A percentile compares a stretch with the other conserved stretches of the same genome.
These are phyloP conservation scores for Amphipyra tragopoginis DNA, from an alignment of 2,888 invertebrate species.

Conservation along the genomic window DNA sequence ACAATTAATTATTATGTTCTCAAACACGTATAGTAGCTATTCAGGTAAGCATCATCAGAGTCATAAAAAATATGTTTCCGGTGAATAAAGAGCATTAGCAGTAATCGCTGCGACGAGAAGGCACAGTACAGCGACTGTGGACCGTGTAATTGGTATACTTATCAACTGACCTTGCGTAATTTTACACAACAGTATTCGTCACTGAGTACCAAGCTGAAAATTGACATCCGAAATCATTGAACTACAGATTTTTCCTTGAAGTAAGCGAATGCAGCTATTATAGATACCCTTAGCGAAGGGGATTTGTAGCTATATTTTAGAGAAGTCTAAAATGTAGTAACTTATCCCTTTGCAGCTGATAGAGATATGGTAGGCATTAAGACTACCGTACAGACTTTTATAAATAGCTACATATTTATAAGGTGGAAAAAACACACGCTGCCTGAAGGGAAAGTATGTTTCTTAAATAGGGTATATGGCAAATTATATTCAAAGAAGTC, in stretches of 20 bases:
- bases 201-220: slow-evolving; percentile 32
- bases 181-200: slow-evolving; percentile 34
- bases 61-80: slow-evolving; percentile 64
- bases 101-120: slow-evolving; percentile 51
- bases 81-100: slow-evolving; percentile 62
- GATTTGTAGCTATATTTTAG: too few species aligned
- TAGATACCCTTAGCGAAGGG: too few species aligned
- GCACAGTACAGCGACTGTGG: slow-evolving; percentile 63
- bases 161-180: slow-evolving; percentile 62
- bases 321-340: too few species aligned
- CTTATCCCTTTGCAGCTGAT: too few species aligned
- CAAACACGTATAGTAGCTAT: slow-evolving; percentile 17
- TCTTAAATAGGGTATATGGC: too few species aligned
- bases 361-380: too few species aligned
- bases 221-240: slow-evolving; percentile 26
- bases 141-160: slow-evolving; percentile 73
- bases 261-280: not conserved
- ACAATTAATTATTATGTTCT: too few species aligned
- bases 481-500: too few species aligned
- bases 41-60: slow-evolving; percentile 36
- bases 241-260: not conserved
- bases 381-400: too few species aligned
- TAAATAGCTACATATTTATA: too few species aligned
- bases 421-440: too few species aligned
- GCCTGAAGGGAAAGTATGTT: too few species aligned